Evolutionary conservation across 1,140 invertebrate species (phyloP).

Genomic region (Belonocnema kinseyi): DNA sequence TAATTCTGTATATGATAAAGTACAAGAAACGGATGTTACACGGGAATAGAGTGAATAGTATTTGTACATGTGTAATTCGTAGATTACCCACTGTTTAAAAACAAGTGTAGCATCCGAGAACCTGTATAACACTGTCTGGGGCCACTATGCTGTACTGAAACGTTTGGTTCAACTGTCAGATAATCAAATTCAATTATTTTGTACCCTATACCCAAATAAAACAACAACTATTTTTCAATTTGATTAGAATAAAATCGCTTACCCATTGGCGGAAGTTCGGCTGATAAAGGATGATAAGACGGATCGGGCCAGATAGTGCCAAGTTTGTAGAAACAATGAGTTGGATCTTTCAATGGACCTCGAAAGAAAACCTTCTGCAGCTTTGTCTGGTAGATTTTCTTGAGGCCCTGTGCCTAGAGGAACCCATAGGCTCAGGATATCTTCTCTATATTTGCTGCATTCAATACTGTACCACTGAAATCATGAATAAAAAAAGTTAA

Average conservation of each 20-base stretch:
- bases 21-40: too few relatives aligned
- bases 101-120: too few relatives aligned
- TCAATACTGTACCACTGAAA: slow-evolving; percentile 78
- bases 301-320: slow-evolving; percentile 79
- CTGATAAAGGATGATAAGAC: slow-evolving; percentile 83
- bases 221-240: too few relatives aligned
- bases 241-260: slow-evolving; percentile 55
- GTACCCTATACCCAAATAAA: too few relatives aligned
- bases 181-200: too few relatives aligned
- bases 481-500: slow-evolving; percentile 17
- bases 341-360: slow-evolving; percentile 80
- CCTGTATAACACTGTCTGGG: too few relatives aligned
- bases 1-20: too few relatives aligned
- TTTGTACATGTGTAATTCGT: too few relatives aligned
- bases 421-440: slow-evolving; percentile 75
- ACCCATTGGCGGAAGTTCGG: slow-evolving; percentile 86
- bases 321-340: slow-evolving; percentile 81
- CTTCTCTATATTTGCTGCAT: slow-evolving; percentile 66
- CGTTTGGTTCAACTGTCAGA: too few relatives aligned
- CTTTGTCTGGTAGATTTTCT: slow-evolving; percentile 75
- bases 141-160: too few relatives aligned
- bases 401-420: slow-evolving; percentile 68
- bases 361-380: slow-evolving; percentile 80
- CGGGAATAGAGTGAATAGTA: too few relatives aligned
- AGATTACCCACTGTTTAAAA: too few relatives aligned